These are phyloP conservation scores for Coenobita brevimanus DNA, from an alignment of 1,140 invertebrate species.

Conservation along the genomic window DNA sequence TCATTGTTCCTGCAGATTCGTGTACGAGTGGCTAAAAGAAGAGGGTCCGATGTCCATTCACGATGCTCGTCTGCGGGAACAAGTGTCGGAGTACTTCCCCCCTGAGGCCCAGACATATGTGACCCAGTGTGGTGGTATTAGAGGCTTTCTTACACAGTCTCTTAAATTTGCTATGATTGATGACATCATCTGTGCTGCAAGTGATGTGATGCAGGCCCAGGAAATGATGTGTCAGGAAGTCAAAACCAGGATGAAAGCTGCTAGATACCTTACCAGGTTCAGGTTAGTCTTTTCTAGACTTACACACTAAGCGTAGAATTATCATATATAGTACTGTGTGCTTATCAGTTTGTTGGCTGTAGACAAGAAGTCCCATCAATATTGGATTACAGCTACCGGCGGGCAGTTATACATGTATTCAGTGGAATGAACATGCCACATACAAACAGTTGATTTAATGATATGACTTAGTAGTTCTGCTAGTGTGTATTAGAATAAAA, in stretches of 20 bases:
- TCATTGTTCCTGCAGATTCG: constrained; percentile 18
- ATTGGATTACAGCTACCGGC: no score
- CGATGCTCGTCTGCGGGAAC: constrained; percentile 42
- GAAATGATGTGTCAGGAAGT: constrained; percentile 32
- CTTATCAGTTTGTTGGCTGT: no score
- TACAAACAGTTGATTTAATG: no score
- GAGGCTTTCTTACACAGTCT: constrained; percentile 51
- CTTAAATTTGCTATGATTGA: constrained; percentile 62
- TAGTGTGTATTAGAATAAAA: no score
- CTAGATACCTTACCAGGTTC: constrained; percentile 44
- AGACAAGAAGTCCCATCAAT: no score
- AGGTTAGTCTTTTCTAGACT: not conserved
- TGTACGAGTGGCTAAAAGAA: constrained; percentile 62
- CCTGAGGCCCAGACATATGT: constrained; percentile 42
- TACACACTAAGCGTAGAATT: no score
- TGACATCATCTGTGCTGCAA: constrained; percentile 44
- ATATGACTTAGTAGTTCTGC: no score
- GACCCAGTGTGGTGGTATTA: constrained; percentile 50
- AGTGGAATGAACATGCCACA: no score
- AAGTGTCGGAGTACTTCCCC: constrained; percentile 54
- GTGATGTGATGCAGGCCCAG: constrained; percentile 50
- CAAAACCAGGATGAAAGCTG: constrained; percentile 19
- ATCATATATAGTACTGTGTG: no score
- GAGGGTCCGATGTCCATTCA: constrained; percentile 57
- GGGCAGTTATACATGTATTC: no score